These are phyloP conservation scores for Drosophila vallismaia DNA, from an alignment of 2,888 invertebrate genomes.

Conservation along the genomic window DNA sequence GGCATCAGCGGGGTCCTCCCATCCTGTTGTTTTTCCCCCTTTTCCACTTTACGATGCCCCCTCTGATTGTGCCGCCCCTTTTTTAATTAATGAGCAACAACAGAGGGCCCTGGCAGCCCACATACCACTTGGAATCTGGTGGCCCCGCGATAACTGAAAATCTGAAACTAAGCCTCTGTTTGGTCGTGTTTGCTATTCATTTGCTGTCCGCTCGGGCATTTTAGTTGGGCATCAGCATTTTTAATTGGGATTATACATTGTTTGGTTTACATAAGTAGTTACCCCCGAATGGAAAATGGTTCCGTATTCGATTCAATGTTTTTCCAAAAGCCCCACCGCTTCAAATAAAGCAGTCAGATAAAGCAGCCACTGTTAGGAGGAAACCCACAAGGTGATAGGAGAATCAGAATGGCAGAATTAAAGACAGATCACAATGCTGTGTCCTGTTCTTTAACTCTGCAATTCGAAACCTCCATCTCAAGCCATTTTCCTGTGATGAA, in stretches of 20 bases:
- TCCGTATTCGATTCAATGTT: slow-evolving; percentile 1
- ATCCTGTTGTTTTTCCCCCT: slow-evolving; percentile 30
- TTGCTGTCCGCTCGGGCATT: slow-evolving; percentile 36
- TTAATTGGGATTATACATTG: slow-evolving; percentile 49
- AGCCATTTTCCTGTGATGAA: background rate
- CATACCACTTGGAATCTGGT: slow-evolving; percentile 1
- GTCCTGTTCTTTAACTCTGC: slow-evolving; percentile 10
- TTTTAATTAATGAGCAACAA: slow-evolving; percentile 73
- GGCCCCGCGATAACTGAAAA: slow-evolving; percentile 34
- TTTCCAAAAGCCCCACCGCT: background rate
- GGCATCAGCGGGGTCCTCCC: slow-evolving; percentile 46
- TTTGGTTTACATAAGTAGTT: slow-evolving; percentile 42
- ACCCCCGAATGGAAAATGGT: slow-evolving; percentile 16
- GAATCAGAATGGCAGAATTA: slow-evolving; percentile 7
- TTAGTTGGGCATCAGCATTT: slow-evolving; percentile 57
- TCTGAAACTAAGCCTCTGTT: slow-evolving; percentile 48
- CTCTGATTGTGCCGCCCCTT: slow-evolving; percentile 28
- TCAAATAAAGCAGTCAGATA: slow-evolving; percentile 23
- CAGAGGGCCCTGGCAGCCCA: slow-evolving; percentile 41
- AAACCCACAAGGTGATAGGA: background rate
- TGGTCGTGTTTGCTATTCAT: slow-evolving; percentile 55
- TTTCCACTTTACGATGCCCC: slow-evolving; percentile 3
- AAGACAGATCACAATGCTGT: background rate
- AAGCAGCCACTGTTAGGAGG: background rate
- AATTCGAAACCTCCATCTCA: slow-evolving; percentile 20